Evolutionary conservation across 2,113 vertebrate genomes (phyloP), one percentile per base, ranked within the genome.

Genomic region (Aegithalos caudatus): DNA sequence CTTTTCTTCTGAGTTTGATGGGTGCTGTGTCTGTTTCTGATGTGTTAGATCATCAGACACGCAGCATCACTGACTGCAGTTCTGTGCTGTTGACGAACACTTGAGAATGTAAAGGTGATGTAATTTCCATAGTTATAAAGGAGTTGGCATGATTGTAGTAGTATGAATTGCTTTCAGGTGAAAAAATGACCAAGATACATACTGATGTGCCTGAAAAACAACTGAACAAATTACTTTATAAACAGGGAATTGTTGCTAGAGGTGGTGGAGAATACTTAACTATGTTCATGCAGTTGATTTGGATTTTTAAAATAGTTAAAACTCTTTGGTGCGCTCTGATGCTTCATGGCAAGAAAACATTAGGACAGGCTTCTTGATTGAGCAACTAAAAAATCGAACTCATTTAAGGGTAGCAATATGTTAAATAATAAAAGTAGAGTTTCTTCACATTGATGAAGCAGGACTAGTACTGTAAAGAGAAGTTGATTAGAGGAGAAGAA

Each of bases 271-370:
- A 53, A 23, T 53, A 65, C 6, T 40, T 73, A 57, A 24, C 42
- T 61, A 1, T 21, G 18, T 73, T 83, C 11, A 10, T n/a, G 18
- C 10, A 64, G 6, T 29, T 76, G 10, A 33, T 71, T 37, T 56
- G 24, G 53, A 76, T 64, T 71, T 56, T 21, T 17, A 21, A 54
- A 61, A 9, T 38, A 40, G 24, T 86, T 86, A 6, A 51, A 71
- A 76, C 25, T 38, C 11, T 45, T n/a, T 1, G 6, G 11, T 3
- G 2, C 1, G 4, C 1, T 73, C 20, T 74, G 47, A 20, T 3
- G 2, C 25, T 65, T 87, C 16, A 79, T 56, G 48, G 22, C 31
- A 53, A 37, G 53, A 61, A 81, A 71, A 72, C 4, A 3, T 29
- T 38, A 42, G 14, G 71, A 25, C 3, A 48, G 22, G 7, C 6